Percentiles rank a stretch among this genome's conserved stretches.
phyloP scores from a whole-genome alignment of 2,797 vertebrate genomes.

The Lycodopsis pacificus region DNA sequence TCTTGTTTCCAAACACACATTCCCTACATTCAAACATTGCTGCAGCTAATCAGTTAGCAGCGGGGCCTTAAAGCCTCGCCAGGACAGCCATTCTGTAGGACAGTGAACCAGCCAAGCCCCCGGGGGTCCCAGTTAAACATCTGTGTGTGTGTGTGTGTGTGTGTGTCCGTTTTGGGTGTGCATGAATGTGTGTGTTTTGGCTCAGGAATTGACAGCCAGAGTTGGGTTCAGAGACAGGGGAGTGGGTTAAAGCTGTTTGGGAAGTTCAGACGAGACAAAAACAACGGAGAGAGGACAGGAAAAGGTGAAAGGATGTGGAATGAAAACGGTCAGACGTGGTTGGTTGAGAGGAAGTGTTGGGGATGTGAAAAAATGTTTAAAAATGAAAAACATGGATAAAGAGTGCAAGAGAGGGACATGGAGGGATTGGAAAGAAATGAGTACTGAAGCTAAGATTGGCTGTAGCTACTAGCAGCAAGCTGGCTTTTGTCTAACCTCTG shows the following conservation, averaged over 20 bases:
- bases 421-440: slow-evolving; percentile 6
- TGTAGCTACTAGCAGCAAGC: slow-evolving; percentile 33
- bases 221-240: slow-evolving; percentile 44
- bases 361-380: slow-evolving; percentile 28
- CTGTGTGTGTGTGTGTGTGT: slow-evolving; percentile 43
- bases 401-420: slow-evolving; percentile 12
- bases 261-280: slow-evolving; percentile 77
- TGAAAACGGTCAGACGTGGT: slow-evolving; percentile 11
- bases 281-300: slow-evolving; percentile 74
- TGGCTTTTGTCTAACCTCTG: slow-evolving; percentile 57
- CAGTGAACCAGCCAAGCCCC: slow-evolving; percentile 59
- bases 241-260: slow-evolving; percentile 46
- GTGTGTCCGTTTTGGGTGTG: slow-evolving; percentile 20
- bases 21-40: slow-evolving; percentile 48
- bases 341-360: slow-evolving; percentile 19
- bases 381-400: slow-evolving; percentile 39
- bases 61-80: slow-evolving; percentile 47
- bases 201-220: slow-evolving; percentile 54
- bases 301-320: slow-evolving; percentile 24
- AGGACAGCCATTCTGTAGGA: slow-evolving; percentile 63
- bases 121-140: slow-evolving; percentile 57
- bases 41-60: slow-evolving; percentile 69
- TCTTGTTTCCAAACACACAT: slow-evolving; percentile 44
- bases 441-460: slow-evolving; percentile 9
- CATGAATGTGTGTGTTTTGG: slow-evolving; percentile 50